Base-by-base conservation (phyloP, 2,113 vertebrate species). In the Oceanites oceanicus region DNA sequence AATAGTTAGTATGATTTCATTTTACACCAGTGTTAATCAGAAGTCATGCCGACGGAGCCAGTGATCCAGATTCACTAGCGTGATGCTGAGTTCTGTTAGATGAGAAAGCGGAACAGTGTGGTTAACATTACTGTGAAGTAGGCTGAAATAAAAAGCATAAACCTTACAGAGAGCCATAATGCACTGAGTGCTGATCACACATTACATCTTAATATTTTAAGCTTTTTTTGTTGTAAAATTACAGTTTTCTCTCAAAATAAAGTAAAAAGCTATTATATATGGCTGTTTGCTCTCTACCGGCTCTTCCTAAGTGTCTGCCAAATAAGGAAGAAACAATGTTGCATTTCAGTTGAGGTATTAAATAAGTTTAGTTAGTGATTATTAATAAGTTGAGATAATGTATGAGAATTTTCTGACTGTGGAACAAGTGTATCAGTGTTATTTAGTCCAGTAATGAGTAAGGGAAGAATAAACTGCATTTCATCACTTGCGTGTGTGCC, bases 21-120 rank as follows among this genome's bases (percentile, higher is more conserved):
- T 68, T 62, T 38, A 49, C 14, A 66, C 6, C 12, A 23, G 13
- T 49, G 34, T 85, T 61, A 89, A 85, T 78, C 36, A 68, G 52
- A 59, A 78, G 21, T 26, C 13, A 8, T 77, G 38, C 30, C 5
- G 4, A 11, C 0, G 0, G 44, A 79, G 32, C 62, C 67, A 55
- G 34, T 34, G 38, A 49, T 44, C 36, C 42, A 45, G 55, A 50
- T 47, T 58, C 55, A 88, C 22, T 4, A 78, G 23, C 0, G 0
- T 29, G 42, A 40, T 73, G 65, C 49, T 56, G 66, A 45, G 22
- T 47, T 62, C 67, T 40, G 21, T 27, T 29, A 62, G 47, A 23
- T 13, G 29, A 77, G 52, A 44, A 61, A 22, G 38, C 5, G 3
- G 36, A 85, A 52, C 0, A 4, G 10, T 5, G 27, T 45, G 23